Percentiles rank a stretch among this genome's conserved stretches.
These are phyloP conservation scores for Mesoclemmys tuberculata DNA, from an alignment of 2,113 vertebrate species.

Conservation along the genomic window DNA sequence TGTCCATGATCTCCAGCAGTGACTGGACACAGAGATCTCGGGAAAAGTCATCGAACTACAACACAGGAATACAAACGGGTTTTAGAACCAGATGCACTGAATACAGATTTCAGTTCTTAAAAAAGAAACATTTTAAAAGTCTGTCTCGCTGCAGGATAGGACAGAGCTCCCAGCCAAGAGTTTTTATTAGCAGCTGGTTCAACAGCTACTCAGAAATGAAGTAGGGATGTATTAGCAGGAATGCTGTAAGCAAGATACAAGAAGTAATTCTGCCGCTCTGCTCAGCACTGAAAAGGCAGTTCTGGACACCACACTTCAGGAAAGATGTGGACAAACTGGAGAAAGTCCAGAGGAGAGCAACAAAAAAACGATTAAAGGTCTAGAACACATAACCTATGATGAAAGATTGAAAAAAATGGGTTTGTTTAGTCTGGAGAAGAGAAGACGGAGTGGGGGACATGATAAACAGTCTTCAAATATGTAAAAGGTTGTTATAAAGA, in stretches of 20 bases:
- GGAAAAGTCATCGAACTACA: constrained; percentile 97
- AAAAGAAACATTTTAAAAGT: not conserved
- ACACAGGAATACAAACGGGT: not conserved
- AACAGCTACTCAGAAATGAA: constrained; percentile 37
- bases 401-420: not conserved
- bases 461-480: not conserved
- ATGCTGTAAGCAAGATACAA: not conserved
- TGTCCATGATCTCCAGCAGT: constrained; percentile 95
- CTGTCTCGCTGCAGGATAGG: not conserved
- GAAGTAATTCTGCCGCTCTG: not conserved
- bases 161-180: not conserved
- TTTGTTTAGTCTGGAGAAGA: not conserved
- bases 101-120: not conserved
- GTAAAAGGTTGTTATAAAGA: not conserved
- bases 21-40: constrained; percentile 93
- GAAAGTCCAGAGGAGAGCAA: not conserved
- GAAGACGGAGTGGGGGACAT: not conserved
- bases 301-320: not conserved
- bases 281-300: not conserved
- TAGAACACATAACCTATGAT: not conserved
- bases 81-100: not conserved
- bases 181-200: constrained; percentile 39
- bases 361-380: not conserved
- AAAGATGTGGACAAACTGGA: not conserved
- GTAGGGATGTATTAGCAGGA: not conserved